phyloP scores from a whole-genome alignment of 2,113 vertebrate species.

The Typhlomys cinereus region DNA sequence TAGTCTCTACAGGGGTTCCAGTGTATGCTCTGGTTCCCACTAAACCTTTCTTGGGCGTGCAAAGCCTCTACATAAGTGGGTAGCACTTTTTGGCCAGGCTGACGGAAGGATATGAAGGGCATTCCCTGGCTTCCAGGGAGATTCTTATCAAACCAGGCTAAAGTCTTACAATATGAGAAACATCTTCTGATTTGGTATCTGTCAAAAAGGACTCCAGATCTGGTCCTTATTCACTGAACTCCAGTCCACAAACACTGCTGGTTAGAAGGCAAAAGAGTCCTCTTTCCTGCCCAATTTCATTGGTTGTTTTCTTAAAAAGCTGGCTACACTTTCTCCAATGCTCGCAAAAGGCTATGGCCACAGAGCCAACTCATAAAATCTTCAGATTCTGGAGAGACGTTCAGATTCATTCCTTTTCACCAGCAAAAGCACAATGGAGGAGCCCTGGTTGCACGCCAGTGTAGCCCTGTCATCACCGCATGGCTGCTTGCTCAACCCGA shows the following conservation, averaged over 20 bases:
- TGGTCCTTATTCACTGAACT: not conserved
- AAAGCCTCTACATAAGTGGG: not conserved
- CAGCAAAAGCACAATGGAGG: not conserved
- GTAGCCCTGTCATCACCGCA: accelerated
- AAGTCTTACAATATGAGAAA: not conserved
- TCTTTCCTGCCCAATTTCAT: not conserved
- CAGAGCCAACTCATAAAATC: conserved; percentile 22
- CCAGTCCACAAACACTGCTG: not conserved
- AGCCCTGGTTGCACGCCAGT: not conserved
- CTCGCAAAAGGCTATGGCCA: not conserved
- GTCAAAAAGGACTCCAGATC: not conserved
- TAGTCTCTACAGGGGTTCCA: not conserved
- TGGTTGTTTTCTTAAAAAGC: conserved; percentile 1
- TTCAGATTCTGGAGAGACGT: not conserved
- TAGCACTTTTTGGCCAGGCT: not conserved
- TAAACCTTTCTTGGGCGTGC: not conserved
- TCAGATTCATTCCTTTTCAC: not conserved
- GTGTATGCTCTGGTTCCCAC: not conserved
- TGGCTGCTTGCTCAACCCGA: not conserved
- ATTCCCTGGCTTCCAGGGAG: not conserved
- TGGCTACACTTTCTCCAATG: not conserved
- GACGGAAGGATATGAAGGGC: not conserved
- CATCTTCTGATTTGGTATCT: not conserved
- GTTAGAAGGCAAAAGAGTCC: not conserved
- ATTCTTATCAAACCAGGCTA: not conserved